phyloP scores from a whole-genome alignment of 2,888 invertebrate genomes.

The Formica aserva region DNA sequence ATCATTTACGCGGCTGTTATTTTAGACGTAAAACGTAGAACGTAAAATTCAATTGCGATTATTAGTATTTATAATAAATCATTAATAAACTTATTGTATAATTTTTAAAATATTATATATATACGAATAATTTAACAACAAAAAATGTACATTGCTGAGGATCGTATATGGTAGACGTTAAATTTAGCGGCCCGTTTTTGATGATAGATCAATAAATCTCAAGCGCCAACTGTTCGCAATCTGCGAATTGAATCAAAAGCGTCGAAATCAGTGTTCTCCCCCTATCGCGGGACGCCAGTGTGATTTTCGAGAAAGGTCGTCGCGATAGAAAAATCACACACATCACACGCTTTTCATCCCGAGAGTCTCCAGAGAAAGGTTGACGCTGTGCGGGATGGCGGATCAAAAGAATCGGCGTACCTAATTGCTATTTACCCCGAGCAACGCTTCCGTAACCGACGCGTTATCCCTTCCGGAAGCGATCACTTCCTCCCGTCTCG shows the following conservation, averaged over 20 bases:
- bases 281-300: not conserved
- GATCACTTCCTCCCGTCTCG: slow-evolving; percentile 20
- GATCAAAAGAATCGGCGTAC: slow-evolving; percentile 74
- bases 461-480: slow-evolving; percentile 17
- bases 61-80: not conserved
- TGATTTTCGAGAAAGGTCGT: not conserved
- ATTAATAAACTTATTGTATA: not conserved
- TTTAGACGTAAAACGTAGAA: slow-evolving; percentile 3
- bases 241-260: not conserved
- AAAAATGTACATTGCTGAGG: not conserved
- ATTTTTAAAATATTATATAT: not conserved
- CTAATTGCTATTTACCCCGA: slow-evolving; percentile 75
- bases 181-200: not conserved
- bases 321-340: not conserved
- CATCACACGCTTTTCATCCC: slow-evolving; percentile 44
- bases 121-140: not conserved
- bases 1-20: not conserved
- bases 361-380: not conserved
- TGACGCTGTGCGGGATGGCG: slow-evolving; percentile 4
- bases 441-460: slow-evolving; percentile 33
- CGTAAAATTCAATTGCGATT: not conserved
- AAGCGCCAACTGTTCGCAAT: not conserved
- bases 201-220: not conserved
- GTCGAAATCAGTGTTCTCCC: not conserved
- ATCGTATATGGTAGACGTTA: not conserved